Base-by-base conservation (phyloP, 2,888 invertebrate genomes). In the Heterodera filipjevi region DNA sequence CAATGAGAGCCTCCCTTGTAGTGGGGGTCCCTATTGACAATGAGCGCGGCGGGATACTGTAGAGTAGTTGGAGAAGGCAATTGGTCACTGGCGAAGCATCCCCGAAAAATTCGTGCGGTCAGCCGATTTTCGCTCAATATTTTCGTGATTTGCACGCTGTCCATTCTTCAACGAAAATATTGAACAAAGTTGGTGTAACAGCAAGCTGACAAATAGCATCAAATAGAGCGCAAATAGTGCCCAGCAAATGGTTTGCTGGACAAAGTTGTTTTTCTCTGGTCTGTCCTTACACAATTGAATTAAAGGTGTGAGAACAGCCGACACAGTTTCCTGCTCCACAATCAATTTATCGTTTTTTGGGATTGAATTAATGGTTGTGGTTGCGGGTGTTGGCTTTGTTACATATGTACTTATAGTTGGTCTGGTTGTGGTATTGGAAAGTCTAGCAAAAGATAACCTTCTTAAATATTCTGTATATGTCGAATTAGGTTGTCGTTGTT, bases 31-130 rank as follows among this genome's bases (percentile, higher is more conserved):
- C n/a, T 1, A 39, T 77, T 77, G 8, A 76, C 35, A 71, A 76
- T 33, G 19, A 64, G 70, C 12, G 72, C 72, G 10, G 49, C 49
- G 0, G 49, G 49, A 16, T 49, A 76, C 70, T 76, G 16, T 74
- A 59, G 32, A n/a, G 30, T 27, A 6, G 12, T n/a, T n/a, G n/a
- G 27, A 72, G 27, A 27, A 12, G 72, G 76, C 6, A 76, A 27
- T 27, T 76, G n/a, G 2, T 76, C 49, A 76, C 76, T 44, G 33
- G 76, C 59, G 64, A 76, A 76, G 39, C 76, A 76, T 16, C 76
- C 76, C 27, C 16, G 53, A 71, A 64, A 76, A 3, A 77, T 16
- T 71, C 27, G 39, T 16, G 5, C 32, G n/a, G 76, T 76, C 27
- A 3, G 33, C 16, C n/a, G 12, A 22, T 32, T 76, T 64, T n/a